Conservation (phyloP, 2,888 invertebrate species). For the Atethmia centrago region DNA sequence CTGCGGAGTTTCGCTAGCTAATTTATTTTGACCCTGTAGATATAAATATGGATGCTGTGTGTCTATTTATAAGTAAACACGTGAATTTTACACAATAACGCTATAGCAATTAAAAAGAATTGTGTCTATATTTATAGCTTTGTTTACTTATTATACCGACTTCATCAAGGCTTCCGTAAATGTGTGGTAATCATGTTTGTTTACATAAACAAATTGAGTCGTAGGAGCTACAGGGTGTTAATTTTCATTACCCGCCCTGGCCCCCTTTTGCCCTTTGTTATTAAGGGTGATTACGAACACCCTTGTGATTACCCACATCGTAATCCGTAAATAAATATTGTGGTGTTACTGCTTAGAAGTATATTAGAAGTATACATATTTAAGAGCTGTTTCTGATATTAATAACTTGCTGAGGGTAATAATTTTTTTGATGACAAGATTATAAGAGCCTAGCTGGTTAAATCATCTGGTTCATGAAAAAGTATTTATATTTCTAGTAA, state of each 20-base stretch:
- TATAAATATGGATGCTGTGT: too few relatives aligned
- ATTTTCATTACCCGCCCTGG: slow-evolving; percentile 21
- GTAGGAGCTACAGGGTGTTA: slow-evolving; percentile 26
- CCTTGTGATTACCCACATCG: slow-evolving; percentile 24
- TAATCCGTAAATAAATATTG: slow-evolving; percentile 16
- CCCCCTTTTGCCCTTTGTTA: slow-evolving; percentile 24
- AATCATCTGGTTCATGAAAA: background rate
- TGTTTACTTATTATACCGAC: slow-evolving; percentile 18
- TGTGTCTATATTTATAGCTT: background rate
- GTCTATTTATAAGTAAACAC: too few relatives aligned
- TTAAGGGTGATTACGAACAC: slow-evolving; percentile 24
- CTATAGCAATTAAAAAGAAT: too few relatives aligned
- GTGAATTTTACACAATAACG: too few relatives aligned
- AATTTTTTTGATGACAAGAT: background rate
- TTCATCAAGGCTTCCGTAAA: slow-evolving; percentile 15
- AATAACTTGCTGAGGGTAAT: background rate
- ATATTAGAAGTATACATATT: background rate
- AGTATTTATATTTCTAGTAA: background rate
- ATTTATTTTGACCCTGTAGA: too few relatives aligned
- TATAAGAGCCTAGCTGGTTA: background rate
- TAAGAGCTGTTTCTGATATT: background rate
- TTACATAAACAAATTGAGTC: slow-evolving; percentile 44
- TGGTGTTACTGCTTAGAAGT: background rate
- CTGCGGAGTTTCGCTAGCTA: too few relatives aligned
- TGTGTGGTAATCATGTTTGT: slow-evolving; percentile 39